phyloP scores from a whole-genome alignment of 2,888 invertebrate genomes.

The Melanchra persicariae region DNA sequence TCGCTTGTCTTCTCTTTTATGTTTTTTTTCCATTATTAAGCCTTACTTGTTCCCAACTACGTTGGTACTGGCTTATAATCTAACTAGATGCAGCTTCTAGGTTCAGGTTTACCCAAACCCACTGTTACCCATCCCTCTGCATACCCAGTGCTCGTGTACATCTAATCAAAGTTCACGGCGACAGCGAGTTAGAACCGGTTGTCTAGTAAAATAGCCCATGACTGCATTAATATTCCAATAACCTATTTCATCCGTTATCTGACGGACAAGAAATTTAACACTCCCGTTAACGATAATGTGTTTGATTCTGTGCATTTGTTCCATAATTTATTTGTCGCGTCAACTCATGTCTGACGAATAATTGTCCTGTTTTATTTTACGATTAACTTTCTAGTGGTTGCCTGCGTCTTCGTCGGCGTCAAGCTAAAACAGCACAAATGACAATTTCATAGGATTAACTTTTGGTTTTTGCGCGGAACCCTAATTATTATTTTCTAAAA shows the following conservation, averaged over 20 bases:
- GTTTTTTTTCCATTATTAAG: background rate
- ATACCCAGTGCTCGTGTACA: constrained; percentile 14
- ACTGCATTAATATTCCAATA: constrained; percentile 68
- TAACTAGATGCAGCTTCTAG: background rate
- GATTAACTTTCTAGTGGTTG: background rate
- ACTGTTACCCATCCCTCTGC: background rate
- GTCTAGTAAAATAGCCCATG: constrained; percentile 57
- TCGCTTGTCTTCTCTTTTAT: background rate
- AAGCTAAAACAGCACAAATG: no score
- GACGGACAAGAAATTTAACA: constrained; percentile 57
- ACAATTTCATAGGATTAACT: no score
- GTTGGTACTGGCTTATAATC: background rate
- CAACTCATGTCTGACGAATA: background rate
- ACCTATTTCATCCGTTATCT: constrained; percentile 72
- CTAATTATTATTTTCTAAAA: no score
- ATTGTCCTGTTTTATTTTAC: background rate
- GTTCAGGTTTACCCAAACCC: background rate
- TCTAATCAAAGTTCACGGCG: constrained; percentile 56
- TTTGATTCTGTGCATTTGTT: constrained; percentile 37
- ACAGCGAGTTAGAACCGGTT: constrained; percentile 52
- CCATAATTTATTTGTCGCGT: background rate
- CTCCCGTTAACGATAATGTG: constrained; percentile 45
- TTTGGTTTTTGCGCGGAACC: no score
- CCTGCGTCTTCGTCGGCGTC: background rate
- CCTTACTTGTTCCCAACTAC: background rate